Conservation (phyloP, 2,888 invertebrate species). For the Xestia c-nigrum region DNA sequence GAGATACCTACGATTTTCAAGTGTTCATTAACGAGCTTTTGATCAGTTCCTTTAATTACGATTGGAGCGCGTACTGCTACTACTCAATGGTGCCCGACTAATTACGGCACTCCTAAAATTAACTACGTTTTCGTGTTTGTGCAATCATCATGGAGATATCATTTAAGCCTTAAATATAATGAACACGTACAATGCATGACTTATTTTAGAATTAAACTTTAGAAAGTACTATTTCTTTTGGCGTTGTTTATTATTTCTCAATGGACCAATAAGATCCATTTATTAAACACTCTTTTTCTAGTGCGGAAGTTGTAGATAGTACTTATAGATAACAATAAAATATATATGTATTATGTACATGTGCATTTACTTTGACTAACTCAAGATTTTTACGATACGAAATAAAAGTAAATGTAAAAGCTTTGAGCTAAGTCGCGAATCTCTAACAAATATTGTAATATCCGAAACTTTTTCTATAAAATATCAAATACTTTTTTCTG, state of each 20-base stretch:
- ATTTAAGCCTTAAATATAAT: neutral
- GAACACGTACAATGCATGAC: neutral
- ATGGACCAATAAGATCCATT: neutral
- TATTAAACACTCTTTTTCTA: neutral
- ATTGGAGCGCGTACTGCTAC: neutral
- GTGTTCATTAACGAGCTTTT: slow-evolving; percentile 36
- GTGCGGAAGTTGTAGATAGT: neutral
- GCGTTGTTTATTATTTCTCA: neutral
- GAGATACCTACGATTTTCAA: slow-evolving; percentile 25
- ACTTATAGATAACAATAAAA: too few relatives aligned
- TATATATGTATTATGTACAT: too few relatives aligned
- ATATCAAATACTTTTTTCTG: slow-evolving; percentile 23
- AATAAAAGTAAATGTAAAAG: slow-evolving; percentile 1
- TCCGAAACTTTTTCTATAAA: slow-evolving; percentile 24
- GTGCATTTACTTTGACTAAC: neutral
- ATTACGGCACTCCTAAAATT: slow-evolving; percentile 4
- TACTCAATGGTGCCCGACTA: slow-evolving; percentile 2
- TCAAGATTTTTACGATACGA: neutral
- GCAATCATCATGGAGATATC: neutral
- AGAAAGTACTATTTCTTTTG: neutral
- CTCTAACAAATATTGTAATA: slow-evolving; percentile 11
- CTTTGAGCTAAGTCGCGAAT: neutral
- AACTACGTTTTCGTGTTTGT: slow-evolving; percentile 1
- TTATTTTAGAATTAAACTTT: neutral
- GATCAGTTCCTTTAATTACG: slow-evolving; percentile 46